Percentiles rank a stretch among this genome's conserved stretches.
Evolutionary conservation across 2,888 invertebrate genomes (phyloP).

Genomic region (Lasioglossum oenotherae): DNA sequence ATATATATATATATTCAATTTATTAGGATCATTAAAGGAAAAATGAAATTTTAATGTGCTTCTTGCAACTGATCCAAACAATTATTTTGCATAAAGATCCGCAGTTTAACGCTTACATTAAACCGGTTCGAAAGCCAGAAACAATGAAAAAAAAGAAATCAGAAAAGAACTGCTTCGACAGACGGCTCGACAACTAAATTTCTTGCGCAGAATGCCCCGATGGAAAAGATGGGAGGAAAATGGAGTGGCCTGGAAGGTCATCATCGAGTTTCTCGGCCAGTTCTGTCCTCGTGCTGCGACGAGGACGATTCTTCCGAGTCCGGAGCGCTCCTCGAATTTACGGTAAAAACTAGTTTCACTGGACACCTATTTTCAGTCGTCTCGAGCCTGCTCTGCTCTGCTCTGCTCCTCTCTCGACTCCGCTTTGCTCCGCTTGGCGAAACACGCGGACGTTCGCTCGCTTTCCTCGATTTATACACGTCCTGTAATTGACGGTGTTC

Average conservation of each 20-base stretch:
- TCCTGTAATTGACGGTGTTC: conserved; percentile 61
- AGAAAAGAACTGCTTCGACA: background rate
- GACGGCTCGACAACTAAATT: background rate
- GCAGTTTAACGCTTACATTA: background rate
- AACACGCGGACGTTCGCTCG: conserved; percentile 60
- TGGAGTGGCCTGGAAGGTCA: background rate
- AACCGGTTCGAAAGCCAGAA: background rate
- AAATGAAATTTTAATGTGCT: no score
- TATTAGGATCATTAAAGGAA: no score
- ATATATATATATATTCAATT: no score
- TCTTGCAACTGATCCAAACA: no score
- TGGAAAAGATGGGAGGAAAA: background rate
- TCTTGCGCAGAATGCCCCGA: background rate
- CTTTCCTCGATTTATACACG: conserved; percentile 72
- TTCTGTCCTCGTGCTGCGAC: conserved; percentile 45
- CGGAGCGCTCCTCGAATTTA: conserved; percentile 68
- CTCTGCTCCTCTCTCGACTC: background rate
- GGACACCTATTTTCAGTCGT: conserved; percentile 73
- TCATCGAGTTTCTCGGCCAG: conserved; percentile 43
- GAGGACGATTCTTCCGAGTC: conserved; percentile 59
- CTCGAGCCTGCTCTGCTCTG: background rate
- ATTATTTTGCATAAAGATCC: no score
- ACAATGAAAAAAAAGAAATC: background rate
- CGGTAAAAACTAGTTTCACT: conserved; percentile 80
- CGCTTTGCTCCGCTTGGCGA: conserved; percentile 31